Evolutionary conservation across 1,140 invertebrate species (phyloP), one percentile per base, ranked within the genome.

Genomic region (Chionoecetes opilio): DNA sequence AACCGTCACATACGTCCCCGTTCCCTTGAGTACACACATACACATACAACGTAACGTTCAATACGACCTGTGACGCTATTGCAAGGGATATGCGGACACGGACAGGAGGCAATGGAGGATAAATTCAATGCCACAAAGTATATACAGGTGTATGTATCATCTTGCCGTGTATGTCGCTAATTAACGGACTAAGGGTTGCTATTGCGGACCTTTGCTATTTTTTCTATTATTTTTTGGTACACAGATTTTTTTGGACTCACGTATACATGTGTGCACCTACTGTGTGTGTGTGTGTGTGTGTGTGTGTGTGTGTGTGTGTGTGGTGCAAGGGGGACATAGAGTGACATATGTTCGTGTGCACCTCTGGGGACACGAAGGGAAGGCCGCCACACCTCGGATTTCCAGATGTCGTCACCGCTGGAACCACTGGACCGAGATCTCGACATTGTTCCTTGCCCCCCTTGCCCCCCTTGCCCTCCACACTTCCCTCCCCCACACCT

Each of bases 271-370:
- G n/a, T n/a, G n/a, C n/a, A n/a, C n/a, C n/a, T n/a, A n/a, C 8
- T 75, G 53, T 75, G 53, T 75, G 53, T 75, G 53, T 75, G 53
- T 75, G 53, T 75, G 53, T 75, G 53, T 75, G 53, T 75, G 53
- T 75, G 53, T 75, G 53, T 75, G 53, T 75, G 53, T 75, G 63
- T 75, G 63, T 75, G 63, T 75, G 63, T 75, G 63, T 75, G 32
- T 37, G 86, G 86, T 37, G 31, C 5, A 8, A n/a, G 86, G 38
- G 86, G 86, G 86, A 37, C 86, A 3, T 34, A 87, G 31, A n/a
- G 86, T 87, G 86, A 41, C 86, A 87, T 87, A 87, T 87, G 86
- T 87, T 87, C 86, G 32, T n/a, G 31, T 21, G 34, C 34, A 87
- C 34, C 34, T 35, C 38, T 34, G 31, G 21, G 37, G 29, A 35